Evolutionary conservation across 1,140 invertebrate species (phyloP).

Genomic region (Ips typographus): DNA sequence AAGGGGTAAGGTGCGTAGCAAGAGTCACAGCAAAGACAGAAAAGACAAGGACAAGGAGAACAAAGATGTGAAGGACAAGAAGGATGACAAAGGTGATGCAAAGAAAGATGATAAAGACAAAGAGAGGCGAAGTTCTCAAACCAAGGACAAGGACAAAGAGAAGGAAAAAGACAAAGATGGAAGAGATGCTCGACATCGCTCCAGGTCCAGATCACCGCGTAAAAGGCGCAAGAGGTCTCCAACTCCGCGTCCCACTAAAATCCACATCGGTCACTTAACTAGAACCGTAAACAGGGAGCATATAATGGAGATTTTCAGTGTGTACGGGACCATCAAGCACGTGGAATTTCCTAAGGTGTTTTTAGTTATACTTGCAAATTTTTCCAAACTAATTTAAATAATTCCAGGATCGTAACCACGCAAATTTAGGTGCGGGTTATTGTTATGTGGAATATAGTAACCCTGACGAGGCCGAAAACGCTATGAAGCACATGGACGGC

Average conservation of each 20-base stretch:
- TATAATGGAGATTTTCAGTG: conserved; percentile 91
- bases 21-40: conserved; percentile 51
- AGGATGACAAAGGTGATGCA: conserved; percentile 53
- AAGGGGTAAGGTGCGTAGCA: conserved; percentile 51
- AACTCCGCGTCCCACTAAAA: conserved; percentile 83
- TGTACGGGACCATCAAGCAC: conserved; percentile 86
- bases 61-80: conserved; percentile 58
- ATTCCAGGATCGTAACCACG: conserved; percentile 74
- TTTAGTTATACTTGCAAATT: neutral
- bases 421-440: conserved; percentile 83
- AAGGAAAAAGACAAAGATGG: conserved; percentile 60
- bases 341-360: conserved; percentile 77
- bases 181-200: conserved; percentile 57
- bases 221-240: conserved; percentile 77
- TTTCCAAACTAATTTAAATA: neutral
- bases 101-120: conserved; percentile 59
- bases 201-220: conserved; percentile 59
- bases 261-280: conserved; percentile 89
- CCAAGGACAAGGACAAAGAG: conserved; percentile 50
- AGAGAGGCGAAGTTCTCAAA: conserved; percentile 52
- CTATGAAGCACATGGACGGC: conserved; percentile 99
- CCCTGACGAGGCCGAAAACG: conserved; percentile 94
- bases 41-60: conserved; percentile 57
- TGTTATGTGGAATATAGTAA: conserved; percentile 95
- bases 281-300: conserved; percentile 93